Evolutionary conservation across 2,797 vertebrate species (phyloP).

Genomic region (Perodicticus potto): DNA sequence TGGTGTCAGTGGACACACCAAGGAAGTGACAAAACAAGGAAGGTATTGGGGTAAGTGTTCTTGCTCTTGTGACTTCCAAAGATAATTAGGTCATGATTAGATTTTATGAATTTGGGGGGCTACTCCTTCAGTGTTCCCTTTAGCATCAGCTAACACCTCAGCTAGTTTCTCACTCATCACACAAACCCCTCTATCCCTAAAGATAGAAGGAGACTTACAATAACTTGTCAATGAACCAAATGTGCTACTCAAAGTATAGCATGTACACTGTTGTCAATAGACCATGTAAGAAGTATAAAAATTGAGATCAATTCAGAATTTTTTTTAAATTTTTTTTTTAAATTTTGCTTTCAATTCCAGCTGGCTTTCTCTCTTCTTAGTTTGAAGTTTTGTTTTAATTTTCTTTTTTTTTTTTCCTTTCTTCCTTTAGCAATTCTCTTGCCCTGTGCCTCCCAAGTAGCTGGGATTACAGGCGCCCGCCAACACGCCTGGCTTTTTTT

Average conservation of each 20-base stretch:
- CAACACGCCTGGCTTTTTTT: too few species aligned
- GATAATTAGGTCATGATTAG: not conserved
- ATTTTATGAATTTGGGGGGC: not conserved
- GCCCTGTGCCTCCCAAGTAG: too few species aligned
- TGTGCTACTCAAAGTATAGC: not conserved
- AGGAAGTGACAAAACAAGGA: not conserved
- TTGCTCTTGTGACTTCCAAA: slow-evolving; percentile 12
- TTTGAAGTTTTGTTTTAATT: too few species aligned
- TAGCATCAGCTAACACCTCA: not conserved
- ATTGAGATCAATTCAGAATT: not conserved
- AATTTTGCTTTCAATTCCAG: too few species aligned
- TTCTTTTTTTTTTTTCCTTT: too few species aligned
- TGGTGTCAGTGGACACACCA: not conserved
- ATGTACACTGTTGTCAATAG: not conserved
- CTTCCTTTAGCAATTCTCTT: too few species aligned
- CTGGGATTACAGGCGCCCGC: too few species aligned
- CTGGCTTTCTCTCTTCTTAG: too few species aligned
- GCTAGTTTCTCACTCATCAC: not conserved
- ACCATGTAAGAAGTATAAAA: not conserved
- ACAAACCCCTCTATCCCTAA: not conserved
- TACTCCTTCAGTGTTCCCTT: not conserved
- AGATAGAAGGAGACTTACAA: not conserved
- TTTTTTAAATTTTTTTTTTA: too few species aligned
- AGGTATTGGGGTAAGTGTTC: not conserved
- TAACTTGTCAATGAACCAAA: not conserved